Base-by-base conservation (phyloP, 2,888 invertebrate species). In the Diarsia rubi region DNA sequence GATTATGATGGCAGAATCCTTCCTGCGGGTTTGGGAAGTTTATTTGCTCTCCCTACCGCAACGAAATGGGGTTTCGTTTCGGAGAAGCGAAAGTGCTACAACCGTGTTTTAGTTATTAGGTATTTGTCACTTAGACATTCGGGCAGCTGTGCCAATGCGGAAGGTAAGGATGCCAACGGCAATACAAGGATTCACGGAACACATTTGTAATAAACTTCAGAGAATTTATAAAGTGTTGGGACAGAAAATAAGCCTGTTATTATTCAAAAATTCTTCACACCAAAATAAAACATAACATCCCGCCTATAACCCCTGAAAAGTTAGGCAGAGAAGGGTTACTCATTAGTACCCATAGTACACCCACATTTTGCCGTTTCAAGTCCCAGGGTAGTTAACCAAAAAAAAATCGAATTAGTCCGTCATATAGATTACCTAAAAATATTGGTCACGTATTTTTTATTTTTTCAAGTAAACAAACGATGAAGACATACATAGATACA, bases 131-230 rank as follows among this genome's bases (percentile, higher is more conserved):
- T 79, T 75, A 70, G 27, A 62, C 64, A 79, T 79, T 75, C 66
- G 66, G 52, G 54, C 31, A 79, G 79, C 80, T 42, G 80, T 70
- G 79, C 79, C 75, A 79, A 79, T 75, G 66, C 79, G 79, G 79
- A 79, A 79, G 79, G 59, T 60, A 65, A 45, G 62, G 63, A 79
- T 70, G 80, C 75, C 79, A 79, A 79, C 68, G 16, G 75, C 45
- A 75, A 79, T 60, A 63, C 73, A 78, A 73, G 78, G 64, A 79
- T 79, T 79, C 79, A 69, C 52, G 42, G 68, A 79, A 79, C 75
- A 60, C 31, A 69, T 79, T 45, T 14, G 19, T 19, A 54, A 73
- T 44, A 12, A 52, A 54, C 11, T 78, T 60, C 16, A 60, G 60
- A 72, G n/a, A 77, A 71, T 60, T 64, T 45, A 62, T 60, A n/a